Base-by-base conservation (phyloP, 1,140 invertebrate genomes). In the Schlechtendalia chinensis region DNA sequence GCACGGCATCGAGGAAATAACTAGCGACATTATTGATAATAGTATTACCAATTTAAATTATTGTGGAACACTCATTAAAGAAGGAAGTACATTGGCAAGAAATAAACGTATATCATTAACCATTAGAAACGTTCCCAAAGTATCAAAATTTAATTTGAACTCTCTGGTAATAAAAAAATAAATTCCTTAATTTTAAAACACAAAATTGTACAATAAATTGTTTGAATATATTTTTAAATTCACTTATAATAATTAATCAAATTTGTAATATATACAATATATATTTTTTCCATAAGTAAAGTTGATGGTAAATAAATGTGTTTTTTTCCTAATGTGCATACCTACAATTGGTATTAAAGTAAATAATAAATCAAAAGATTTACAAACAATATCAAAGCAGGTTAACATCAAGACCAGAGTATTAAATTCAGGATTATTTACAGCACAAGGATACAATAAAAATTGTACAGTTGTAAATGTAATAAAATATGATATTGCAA, bases 111-210 rank as follows among this genome's bases (percentile, higher is more conserved):
- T 98, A 82, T 98, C 96, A 10, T 86, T 98, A 50, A 99, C 97
- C 56, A 97, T 98, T 82, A 90, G 96, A 85, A 91, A 96, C 89
- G 96, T 98, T 12, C 94, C 95, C 80, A 96, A 95, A 88, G 93
- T 93, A 72, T 89, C 90, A 83, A 96, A 94, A 89, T 88, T 92
- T 85, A 80, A 65, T 50, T 81, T 80, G 17, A 81, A 67, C 83
- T 79, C 82, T 87, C 86, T 67, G 83, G 82, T 47, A 0, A 24
- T 56, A 19, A 69, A 81, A 69, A 81, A 63, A 24, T 61, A 61
- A 71, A 77, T 22, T 58, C n/a, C n/a, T 58, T 5, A 1, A 74
- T 32, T 39, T 17, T 10, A 58, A 56, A 79, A 61, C 39, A 79
- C 58, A 47, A 47, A 50, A n/a, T 63, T 50, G 16, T 63, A 79